These are phyloP conservation scores for Andrena dorsata DNA, from an alignment of 2,888 invertebrate species.

Conservation along the genomic window DNA sequence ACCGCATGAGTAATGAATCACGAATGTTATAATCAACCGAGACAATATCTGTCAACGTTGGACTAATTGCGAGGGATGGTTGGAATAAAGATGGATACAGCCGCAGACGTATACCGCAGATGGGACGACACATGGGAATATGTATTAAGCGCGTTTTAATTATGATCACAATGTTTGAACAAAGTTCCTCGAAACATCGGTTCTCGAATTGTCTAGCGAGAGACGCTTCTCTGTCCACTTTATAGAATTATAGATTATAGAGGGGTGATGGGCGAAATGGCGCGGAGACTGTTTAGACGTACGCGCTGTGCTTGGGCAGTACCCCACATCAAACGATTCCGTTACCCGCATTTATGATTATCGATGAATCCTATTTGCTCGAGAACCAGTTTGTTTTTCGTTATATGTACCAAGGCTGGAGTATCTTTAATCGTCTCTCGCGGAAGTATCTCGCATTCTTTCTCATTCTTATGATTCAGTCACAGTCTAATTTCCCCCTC, in stretches of 20 bases:
- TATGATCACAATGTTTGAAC: not conserved
- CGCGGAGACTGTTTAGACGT: no score
- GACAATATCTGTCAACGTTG: not conserved
- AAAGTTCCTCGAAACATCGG: not conserved
- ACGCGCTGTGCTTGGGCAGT: no score
- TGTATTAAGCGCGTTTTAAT: not conserved
- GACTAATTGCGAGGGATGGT: slow-evolving; percentile 2
- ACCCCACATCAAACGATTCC: no score
- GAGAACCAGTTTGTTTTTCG: no score
- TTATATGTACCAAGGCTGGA: no score
- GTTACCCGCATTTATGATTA: no score
- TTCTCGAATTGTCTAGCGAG: slow-evolving; percentile 41
- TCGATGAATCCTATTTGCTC: no score
- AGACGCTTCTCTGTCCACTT: slow-evolving; percentile 44
- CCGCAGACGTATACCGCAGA: not conserved
- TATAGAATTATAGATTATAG: slow-evolving; percentile 22
- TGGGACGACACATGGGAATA: not conserved
- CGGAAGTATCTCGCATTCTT: not conserved
- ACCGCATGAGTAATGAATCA: slow-evolving; percentile 16
- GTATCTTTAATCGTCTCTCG: no score
- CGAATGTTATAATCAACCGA: slow-evolving; percentile 18
- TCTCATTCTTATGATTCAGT: not conserved
- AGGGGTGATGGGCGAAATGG: not conserved
- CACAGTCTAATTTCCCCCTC: not conserved
- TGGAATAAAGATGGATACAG: not conserved